Evolutionary conservation across 1,140 invertebrate species (phyloP).

Genomic region (Neodiprion virginianus): DNA sequence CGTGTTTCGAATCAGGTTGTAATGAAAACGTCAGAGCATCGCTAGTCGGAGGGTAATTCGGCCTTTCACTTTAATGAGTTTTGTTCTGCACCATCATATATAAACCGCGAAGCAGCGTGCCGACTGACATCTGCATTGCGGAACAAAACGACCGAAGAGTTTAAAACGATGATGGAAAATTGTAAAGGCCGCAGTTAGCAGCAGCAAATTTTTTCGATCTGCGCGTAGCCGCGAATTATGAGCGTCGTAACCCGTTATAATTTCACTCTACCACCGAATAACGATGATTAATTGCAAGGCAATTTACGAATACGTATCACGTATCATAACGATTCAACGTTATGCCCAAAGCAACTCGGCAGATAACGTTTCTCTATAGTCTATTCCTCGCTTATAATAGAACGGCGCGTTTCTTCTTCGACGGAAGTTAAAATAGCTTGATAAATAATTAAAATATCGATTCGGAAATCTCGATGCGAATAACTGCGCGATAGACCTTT

Average conservation of each 20-base stretch:
- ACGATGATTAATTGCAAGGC: not conserved
- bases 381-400: no score
- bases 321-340: not conserved
- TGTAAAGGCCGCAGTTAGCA: not conserved
- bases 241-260: no score
- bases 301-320: not conserved
- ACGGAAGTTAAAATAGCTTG: no score
- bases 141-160: not conserved
- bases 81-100: not conserved
- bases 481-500: no score
- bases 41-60: not conserved
- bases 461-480: no score
- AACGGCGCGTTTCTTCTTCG: no score
- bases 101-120: not conserved
- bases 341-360: no score
- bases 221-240: not conserved
- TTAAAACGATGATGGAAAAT: not conserved
- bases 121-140: conserved; percentile 4
- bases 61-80: conserved; percentile 2
- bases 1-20: conserved; percentile 7
- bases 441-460: no score
- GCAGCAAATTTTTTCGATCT: not conserved
- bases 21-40: not conserved
- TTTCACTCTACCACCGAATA: no score
- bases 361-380: no score